Conservation (phyloP, 2,797 vertebrate species). For the Tinamus major region DNA sequence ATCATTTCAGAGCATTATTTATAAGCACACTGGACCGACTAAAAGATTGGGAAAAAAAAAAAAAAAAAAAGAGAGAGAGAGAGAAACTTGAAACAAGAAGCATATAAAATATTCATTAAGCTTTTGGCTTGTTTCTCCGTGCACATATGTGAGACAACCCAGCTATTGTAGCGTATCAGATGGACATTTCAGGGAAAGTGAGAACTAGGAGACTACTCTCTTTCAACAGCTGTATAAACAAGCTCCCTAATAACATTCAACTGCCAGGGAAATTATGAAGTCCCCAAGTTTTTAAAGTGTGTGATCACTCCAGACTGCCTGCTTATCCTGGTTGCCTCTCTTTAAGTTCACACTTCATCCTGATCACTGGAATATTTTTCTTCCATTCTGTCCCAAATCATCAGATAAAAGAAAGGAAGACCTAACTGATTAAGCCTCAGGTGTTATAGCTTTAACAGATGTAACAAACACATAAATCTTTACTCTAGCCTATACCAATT, state of each 20-base stretch:
- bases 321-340: background rate
- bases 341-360: background rate
- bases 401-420: background rate
- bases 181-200: background rate
- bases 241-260: background rate
- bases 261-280: background rate
- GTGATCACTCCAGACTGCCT: background rate
- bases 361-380: background rate
- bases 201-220: background rate
- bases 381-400: background rate
- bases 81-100: background rate
- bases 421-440: background rate
- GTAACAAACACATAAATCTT: background rate
- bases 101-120: background rate
- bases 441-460: background rate
- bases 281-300: background rate
- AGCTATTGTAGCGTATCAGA: background rate
- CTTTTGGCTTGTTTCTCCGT: slow-evolving; percentile 10
- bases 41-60: background rate
- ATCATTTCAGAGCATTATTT: background rate
- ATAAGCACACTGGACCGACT: background rate
- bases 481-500: background rate
- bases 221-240: slow-evolving; percentile 12
- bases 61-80: background rate
- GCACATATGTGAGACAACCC: background rate